Base-by-base conservation (phyloP, 2,888 invertebrate species). In the Eledona agricola region DNA sequence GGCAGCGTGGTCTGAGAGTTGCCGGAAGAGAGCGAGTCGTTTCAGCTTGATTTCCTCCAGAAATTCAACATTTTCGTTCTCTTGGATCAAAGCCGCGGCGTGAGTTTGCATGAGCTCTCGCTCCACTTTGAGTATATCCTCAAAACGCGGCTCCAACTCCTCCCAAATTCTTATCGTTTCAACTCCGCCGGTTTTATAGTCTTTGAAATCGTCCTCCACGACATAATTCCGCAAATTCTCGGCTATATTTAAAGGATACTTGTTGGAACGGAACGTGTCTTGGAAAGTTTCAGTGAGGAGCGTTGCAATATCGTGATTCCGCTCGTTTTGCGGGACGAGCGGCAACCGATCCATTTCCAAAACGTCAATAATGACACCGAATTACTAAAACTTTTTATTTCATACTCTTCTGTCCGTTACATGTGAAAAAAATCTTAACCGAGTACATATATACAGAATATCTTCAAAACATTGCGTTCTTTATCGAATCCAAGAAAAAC, bases 271-370 rank as follows among this genome's bases (percentile, higher is more conserved):
- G 2, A 72, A 49, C 3, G 65, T 51, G 40, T 72, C 67, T 51
- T 74, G 72, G 32, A 76, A 74, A 2, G 65, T 59, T 37, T 71
- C 70, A 9, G 67, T 61, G 11, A 76, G 43, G 15, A 70, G 34
- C 17, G 57, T 55, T 5, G 66, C 60, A 5, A 70, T 65, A 49
- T 72, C 72, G 34, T 70, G 69, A 22, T 64, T 64, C 4, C 56
- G 53, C n/a, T 57, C 63, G 34, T 57, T 62, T 46, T 63, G 60
- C 3, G 69, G 69, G 34, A 73, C 64, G 57, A 72, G 50, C 2
- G 73, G 72, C 28, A 63, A 42, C 1, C 57, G 59, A 47, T 72
- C 69, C 73, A 72, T 73, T 45, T 51, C 57, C 16, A 50, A 37
- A 32, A 31, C 22, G 32, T 10, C 31, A 32, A 15, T 19, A 20